Evolutionary conservation across 1,140 invertebrate species (phyloP), one percentile per base, ranked within the genome.

Genomic region (Pinna nobilis): DNA sequence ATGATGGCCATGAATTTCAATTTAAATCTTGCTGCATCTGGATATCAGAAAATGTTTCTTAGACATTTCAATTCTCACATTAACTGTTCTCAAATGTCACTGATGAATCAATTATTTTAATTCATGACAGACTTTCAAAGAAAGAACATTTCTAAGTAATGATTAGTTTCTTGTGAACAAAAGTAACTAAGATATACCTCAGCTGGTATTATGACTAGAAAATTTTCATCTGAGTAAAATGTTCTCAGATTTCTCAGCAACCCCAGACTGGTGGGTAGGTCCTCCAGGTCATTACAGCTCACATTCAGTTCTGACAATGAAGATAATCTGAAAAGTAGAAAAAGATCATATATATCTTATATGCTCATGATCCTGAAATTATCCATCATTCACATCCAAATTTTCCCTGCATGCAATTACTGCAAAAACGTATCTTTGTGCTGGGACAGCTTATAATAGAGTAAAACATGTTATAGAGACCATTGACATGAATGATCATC

Each of bases 211-310:
- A 93, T 91, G 85, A 98, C 96, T 49, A 99, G 91, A 83, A 96
- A 95, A 88, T 99, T 99, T 88, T 99, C 98, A 91, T 99, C 98
- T 71, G 99, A 92, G 91, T 99, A 98, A 28, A 99, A 90, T 11
- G 98, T 95, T 68, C 97, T 91, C 7, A 99, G 89, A 89, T 98
- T 98, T 59, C 94, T 92, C 63, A 99, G 91, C 87, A 96, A 96
- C 11, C 97, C 97, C 90, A 99, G 97, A 81, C 94, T 94, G 57
- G 92, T 91, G 28, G 97, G 96, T 47, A 98, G 88, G 80, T 92
- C 92, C 75, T 93, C 93, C 37, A 99, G 88, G 81, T 98, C 95
- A 91, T 99, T 99, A 51, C 97, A 98, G 30, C 96, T 97, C 61
- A 99, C 91, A 90, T 99, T 99, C 6, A 99, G 90, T 88, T 99